Evolutionary conservation across 1,140 invertebrate genomes (phyloP).

Genomic region (Sarcophaga bullata): DNA sequence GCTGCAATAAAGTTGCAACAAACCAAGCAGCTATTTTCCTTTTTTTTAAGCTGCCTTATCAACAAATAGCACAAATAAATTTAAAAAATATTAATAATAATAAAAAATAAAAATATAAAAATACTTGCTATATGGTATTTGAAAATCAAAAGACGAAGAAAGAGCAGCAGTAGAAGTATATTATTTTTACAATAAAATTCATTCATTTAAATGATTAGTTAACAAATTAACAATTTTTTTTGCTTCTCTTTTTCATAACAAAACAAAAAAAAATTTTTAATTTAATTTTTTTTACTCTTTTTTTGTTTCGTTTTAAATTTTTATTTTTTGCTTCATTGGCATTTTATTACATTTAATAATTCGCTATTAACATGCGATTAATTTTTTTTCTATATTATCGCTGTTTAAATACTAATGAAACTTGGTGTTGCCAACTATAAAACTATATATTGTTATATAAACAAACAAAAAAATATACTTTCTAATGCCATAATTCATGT

Average conservation of each 20-base stretch:
- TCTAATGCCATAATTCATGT: no score
- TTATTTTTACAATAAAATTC: conserved; percentile 37
- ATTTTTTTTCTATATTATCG: background rate
- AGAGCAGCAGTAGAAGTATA: background rate
- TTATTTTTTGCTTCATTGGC: background rate
- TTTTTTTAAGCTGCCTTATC: background rate
- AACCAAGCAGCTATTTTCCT: no score
- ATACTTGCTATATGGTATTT: background rate
- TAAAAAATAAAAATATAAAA: background rate
- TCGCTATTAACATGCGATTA: background rate
- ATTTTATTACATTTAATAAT: conserved; percentile 6
- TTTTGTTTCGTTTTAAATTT: no score
- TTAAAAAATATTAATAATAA: background rate
- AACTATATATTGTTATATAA: no score
- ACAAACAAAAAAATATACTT: no score
- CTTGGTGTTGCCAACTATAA: no score
- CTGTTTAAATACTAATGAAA: no score
- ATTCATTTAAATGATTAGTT: conserved; percentile 25
- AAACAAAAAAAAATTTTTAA: background rate
- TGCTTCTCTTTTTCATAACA: background rate
- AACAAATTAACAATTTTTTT: conserved; percentile 27
- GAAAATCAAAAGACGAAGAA: background rate
- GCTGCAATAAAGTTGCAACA: no score
- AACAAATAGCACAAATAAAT: background rate
- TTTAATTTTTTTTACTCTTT: background rate